Evolutionary conservation across 1,140 invertebrate species (phyloP).

Genomic region (Drosophila hydei): DNA sequence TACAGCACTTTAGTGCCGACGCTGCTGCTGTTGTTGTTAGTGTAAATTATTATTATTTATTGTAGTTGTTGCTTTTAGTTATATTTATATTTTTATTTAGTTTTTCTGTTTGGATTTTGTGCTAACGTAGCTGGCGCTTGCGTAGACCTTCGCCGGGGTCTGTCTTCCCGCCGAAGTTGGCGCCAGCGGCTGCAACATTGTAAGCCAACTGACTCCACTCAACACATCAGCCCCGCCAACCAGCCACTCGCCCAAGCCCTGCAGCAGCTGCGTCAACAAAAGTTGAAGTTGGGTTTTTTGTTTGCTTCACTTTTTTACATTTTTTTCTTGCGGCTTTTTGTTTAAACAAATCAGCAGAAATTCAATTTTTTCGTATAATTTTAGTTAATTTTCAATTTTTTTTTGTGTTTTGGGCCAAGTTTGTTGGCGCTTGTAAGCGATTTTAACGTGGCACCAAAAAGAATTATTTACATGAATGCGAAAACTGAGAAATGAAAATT

Average conservation of each 20-base stretch:
- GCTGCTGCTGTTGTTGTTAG: neutral
- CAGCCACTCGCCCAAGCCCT: neutral
- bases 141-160: constrained; percentile 3
- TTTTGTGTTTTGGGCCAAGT: constrained; percentile 1
- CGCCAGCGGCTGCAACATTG: constrained; percentile 2
- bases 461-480: constrained; percentile 1
- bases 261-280: constrained; percentile 6
- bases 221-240: neutral
- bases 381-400: neutral
- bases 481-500: neutral
- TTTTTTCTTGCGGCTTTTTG: neutral
- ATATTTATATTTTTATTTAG: neutral
- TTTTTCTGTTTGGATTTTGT: neutral
- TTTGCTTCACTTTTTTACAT: neutral
- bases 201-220: neutral
- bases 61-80: neutral
- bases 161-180: neutral
- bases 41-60: neutral
- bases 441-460: neutral
- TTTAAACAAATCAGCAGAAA: constrained; percentile 7
- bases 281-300: neutral
- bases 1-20: neutral
- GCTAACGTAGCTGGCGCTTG: constrained; percentile 1
- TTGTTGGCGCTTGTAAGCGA: constrained; percentile 1
- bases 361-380: neutral